A percentile compares a stretch with the other conserved stretches of the same genome.
Evolutionary conservation across 2,888 invertebrate genomes (phyloP).

Genomic region (Dynastes grantii): DNA sequence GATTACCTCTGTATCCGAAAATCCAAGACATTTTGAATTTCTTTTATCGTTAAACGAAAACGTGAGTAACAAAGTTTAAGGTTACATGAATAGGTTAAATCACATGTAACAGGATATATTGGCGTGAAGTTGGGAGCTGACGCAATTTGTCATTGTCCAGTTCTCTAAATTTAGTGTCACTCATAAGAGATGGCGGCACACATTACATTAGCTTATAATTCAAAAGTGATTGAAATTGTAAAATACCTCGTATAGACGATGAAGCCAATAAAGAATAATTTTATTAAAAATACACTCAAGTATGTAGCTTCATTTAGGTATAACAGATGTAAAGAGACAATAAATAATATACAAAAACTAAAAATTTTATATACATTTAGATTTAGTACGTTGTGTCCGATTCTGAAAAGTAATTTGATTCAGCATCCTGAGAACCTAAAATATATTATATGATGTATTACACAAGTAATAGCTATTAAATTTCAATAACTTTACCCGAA

Average conservation of each 20-base stretch:
- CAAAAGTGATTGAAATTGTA: too few relatives aligned
- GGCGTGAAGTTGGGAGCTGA: too few relatives aligned
- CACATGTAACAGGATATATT: constrained; percentile 22
- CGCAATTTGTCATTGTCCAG: too few relatives aligned
- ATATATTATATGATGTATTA: neutral
- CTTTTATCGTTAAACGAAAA: constrained; percentile 40
- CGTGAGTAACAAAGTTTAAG: constrained; percentile 44
- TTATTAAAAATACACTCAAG: too few relatives aligned
- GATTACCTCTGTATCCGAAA: constrained; percentile 51
- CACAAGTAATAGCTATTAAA: neutral
- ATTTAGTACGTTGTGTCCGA: constrained; percentile 20
- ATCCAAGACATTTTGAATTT: constrained; percentile 51
- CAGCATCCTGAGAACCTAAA: constrained; percentile 26
- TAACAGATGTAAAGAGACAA: neutral
- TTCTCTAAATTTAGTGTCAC: too few relatives aligned
- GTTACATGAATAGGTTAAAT: constrained; percentile 37
- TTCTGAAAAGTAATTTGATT: constrained; percentile 19
- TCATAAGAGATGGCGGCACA: too few relatives aligned
- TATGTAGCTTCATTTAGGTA: too few relatives aligned
- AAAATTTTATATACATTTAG: constrained; percentile 21
- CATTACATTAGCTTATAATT: too few relatives aligned
- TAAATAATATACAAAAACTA: constrained; percentile 25
- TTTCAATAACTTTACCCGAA: constrained; percentile 4
- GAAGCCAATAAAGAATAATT: too few relatives aligned
- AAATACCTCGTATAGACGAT: too few relatives aligned